Evolutionary conservation across 2,888 invertebrate species (phyloP).

Genomic region (Cremastobaeus sp.): DNA sequence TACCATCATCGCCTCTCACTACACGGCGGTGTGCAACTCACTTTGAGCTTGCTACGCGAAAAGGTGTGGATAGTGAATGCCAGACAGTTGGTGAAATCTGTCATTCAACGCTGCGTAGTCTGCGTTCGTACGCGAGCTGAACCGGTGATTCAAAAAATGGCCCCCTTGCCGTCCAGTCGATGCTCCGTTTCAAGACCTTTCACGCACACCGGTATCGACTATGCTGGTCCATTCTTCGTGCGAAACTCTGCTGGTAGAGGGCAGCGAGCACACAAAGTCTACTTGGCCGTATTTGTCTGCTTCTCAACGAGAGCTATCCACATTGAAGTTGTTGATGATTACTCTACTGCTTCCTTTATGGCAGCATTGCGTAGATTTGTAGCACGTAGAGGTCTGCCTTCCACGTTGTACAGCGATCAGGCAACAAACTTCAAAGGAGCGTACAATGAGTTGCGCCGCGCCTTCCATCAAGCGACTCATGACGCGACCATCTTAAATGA

Average conservation of each 20-base stretch:
- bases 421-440: slow-evolving; percentile 17
- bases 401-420: too few species aligned
- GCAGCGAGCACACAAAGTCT: slow-evolving; percentile 15
- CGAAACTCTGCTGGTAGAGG: slow-evolving; percentile 23
- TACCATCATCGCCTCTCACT: not conserved
- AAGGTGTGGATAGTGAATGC: slow-evolving; percentile 1
- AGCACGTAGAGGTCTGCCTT: too few species aligned
- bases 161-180: not conserved
- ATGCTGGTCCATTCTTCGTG: slow-evolving; percentile 26
- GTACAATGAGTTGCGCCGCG: too few species aligned
- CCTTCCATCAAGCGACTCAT: too few species aligned
- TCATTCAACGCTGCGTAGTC: not conserved
- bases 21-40: slow-evolving; percentile 1
- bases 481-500: too few species aligned
- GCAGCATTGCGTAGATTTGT: too few species aligned
- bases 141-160: not conserved
- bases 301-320: too few species aligned
- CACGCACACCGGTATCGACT: slow-evolving; percentile 28
- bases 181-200: slow-evolving; percentile 32
- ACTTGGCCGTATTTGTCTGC: slow-evolving; percentile 36
- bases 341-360: too few species aligned
- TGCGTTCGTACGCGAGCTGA: not conserved
- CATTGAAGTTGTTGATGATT: too few species aligned
- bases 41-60: not conserved
- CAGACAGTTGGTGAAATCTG: not conserved